Percentiles rank a stretch among this genome's conserved stretches.
These are phyloP conservation scores for Ruditapes philippinarum DNA, from an alignment of 1,140 invertebrate species.

Conservation along the genomic window DNA sequence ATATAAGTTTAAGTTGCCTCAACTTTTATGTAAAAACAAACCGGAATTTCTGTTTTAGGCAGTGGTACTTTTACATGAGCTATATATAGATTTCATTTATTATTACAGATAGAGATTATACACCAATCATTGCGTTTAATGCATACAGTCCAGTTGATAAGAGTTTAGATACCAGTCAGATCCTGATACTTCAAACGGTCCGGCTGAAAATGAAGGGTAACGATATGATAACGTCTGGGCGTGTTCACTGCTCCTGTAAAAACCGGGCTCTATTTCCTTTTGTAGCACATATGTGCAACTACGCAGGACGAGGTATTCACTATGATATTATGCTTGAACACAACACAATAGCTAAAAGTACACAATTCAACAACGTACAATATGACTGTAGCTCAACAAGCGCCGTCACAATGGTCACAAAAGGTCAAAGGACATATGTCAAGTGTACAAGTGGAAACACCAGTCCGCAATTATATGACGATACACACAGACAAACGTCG, in stretches of 20 bases:
- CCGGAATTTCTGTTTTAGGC: too few species aligned
- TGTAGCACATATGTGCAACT: not conserved
- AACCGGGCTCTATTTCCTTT: slow-evolving; percentile 18
- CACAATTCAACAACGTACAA: not conserved
- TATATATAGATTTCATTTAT: too few species aligned
- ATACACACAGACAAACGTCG: not conserved
- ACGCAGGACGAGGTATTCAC: not conserved
- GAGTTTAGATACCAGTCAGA: not conserved
- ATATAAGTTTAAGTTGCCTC: too few species aligned
- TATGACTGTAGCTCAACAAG: not conserved
- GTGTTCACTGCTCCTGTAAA: slow-evolving; percentile 27
- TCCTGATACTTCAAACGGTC: not conserved
- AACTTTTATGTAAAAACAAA: too few species aligned
- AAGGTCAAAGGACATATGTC: not conserved
- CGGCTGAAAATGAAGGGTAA: not conserved
- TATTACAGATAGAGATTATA: not conserved
- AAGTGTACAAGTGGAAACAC: not conserved
- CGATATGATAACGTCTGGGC: not conserved
- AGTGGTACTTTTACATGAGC: too few species aligned
- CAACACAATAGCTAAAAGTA: not conserved
- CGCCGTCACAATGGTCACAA: not conserved
- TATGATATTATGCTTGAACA: slow-evolving; percentile 23
- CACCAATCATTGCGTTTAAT: not conserved
- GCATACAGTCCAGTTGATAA: not conserved
- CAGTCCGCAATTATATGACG: not conserved